Conservation (phyloP, 2,888 invertebrate species). For the Enoplolaimus lenunculus region DNA sequence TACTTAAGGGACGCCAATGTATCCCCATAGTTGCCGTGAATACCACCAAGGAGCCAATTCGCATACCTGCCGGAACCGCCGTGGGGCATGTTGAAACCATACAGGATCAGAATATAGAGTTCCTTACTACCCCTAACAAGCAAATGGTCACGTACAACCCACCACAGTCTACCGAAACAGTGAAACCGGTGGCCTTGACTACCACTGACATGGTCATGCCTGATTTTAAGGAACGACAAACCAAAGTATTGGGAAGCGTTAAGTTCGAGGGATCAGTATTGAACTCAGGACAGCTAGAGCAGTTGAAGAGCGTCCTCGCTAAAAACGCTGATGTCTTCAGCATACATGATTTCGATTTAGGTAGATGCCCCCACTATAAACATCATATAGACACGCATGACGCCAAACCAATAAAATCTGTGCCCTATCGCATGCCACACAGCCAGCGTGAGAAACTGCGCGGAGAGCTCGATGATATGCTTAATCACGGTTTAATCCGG, state of each 20-base stretch:
- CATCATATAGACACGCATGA: neutral
- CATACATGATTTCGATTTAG: neutral
- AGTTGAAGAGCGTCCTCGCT: neutral
- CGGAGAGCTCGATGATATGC: constrained; percentile 7
- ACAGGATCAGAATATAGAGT: neutral
- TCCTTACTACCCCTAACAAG: neutral
- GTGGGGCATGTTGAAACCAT: neutral
- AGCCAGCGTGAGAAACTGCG: neutral
- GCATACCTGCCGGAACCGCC: neutral
- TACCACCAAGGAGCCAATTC: neutral
- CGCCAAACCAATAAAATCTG: neutral
- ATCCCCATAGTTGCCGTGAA: neutral
- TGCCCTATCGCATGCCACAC: constrained; percentile 5
- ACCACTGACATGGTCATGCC: too few species aligned
- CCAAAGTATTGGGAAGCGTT: too few species aligned
- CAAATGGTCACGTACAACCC: too few species aligned
- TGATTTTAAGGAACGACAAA: too few species aligned
- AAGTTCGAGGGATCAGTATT: neutral
- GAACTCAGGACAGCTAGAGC: neutral
- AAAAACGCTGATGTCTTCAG: neutral
- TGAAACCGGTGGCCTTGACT: too few species aligned
- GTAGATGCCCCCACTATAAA: neutral
- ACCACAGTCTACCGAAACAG: neutral
- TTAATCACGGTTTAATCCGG: constrained; percentile 20
- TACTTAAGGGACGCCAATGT: neutral